Conservation (phyloP, 2,888 invertebrate genomes). For the Melangyna quadrimaculata region DNA sequence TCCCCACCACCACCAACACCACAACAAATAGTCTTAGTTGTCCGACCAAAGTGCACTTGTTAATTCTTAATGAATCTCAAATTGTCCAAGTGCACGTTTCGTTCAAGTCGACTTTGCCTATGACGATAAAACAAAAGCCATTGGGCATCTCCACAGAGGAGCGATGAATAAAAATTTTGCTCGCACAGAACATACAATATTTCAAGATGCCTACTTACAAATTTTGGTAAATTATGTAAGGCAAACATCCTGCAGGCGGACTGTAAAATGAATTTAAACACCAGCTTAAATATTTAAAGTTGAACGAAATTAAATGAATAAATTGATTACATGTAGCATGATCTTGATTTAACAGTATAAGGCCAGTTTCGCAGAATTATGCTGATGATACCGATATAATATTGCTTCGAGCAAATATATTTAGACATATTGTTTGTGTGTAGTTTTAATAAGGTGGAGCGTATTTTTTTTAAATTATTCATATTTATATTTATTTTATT, state of each 20-base stretch:
- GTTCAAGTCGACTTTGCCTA: not conserved
- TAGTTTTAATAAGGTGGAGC: too few species aligned
- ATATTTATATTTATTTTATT: too few species aligned
- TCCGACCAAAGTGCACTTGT: constrained; percentile 66
- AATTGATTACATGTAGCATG: not conserved
- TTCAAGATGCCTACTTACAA: constrained; percentile 55
- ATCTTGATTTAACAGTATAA: not conserved
- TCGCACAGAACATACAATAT: constrained; percentile 22
- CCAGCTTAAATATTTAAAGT: not conserved
- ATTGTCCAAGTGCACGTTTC: constrained; percentile 58
- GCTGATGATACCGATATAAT: too few species aligned
- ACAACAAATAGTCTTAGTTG: constrained; percentile 44
- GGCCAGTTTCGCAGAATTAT: too few species aligned
- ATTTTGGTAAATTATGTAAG: constrained; percentile 39
- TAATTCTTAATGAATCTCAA: constrained; percentile 63
- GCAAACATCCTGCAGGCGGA: not conserved
- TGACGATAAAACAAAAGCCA: not conserved
- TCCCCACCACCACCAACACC: constrained; percentile 6
- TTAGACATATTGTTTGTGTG: too few species aligned
- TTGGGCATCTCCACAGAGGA: constrained; percentile 13
- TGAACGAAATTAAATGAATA: not conserved
- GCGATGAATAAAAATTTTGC: constrained; percentile 21
- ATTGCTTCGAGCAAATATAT: too few species aligned
- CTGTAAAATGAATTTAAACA: not conserved
- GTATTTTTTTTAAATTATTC: too few species aligned